Evolutionary conservation across 2,113 vertebrate species (phyloP), one percentile per base, ranked within the genome.

Genomic region (Murina feae): DNA sequence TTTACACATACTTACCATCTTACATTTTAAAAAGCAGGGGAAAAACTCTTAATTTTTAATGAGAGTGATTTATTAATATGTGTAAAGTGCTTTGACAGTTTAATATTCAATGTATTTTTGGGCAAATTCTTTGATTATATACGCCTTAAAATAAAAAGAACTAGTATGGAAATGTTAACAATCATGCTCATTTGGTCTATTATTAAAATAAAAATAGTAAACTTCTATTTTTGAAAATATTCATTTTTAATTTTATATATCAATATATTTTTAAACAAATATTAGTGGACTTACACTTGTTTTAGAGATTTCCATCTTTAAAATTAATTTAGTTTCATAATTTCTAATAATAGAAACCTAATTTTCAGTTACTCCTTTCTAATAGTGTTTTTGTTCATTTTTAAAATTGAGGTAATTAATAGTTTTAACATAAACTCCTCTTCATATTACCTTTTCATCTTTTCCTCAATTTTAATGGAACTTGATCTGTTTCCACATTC

Each of bases 321-420:
- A 93, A 92, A 80, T 74, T 5, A 6, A 95, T 85, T 93, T 37
- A 84, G 58, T 89, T 95, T 93, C 42, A 97, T 89, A 94, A 80
- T 81, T 90, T 80, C 16, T 28, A 78, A 7, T 60, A 30, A 82
- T 17, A 92, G 9, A 44, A 79, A 39, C 13, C 55, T 75, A 55
- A 42, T 65, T 86, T 92, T 93, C 17, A 81, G 5, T 44, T 25
- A 75, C 13, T 79, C n/a, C 82, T 90, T 93, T 63, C 42, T 80
- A 63, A 83, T 37, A 81, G 60, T 39, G 51, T 82, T 93, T 89
- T 28, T 37, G 44, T 74, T 65, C 37, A n/a, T 44, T 17, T n/a
- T 72, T 78, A 21, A 18, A 75, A 90, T 79, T 82, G 47, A 87
- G 35, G 42, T 85, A 90, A 87, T 53, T 30, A 42, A 66, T 91